phyloP scores from a whole-genome alignment of 2,797 vertebrate species.

The Leontopithecus rosalia region DNA sequence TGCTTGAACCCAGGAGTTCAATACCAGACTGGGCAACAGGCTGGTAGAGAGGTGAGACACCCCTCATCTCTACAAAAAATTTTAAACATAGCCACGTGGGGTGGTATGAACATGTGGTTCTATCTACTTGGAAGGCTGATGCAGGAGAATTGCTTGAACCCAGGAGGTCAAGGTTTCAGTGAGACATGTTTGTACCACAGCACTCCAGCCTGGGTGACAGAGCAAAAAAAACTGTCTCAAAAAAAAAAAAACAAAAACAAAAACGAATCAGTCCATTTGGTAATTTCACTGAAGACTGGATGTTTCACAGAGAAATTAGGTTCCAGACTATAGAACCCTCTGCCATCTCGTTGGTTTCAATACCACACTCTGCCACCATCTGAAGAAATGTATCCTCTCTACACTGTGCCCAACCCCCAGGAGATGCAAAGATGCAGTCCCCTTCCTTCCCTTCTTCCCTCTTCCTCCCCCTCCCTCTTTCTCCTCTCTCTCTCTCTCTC shows the following conservation, averaged over 20 bases:
- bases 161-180: neutral
- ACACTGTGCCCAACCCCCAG: neutral
- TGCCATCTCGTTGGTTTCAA: neutral
- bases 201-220: neutral
- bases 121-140: neutral
- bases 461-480: neutral
- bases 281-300: neutral
- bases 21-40: neutral
- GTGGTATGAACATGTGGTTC: neutral
- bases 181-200: neutral
- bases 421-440: neutral
- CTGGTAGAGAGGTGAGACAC: neutral
- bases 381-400: neutral
- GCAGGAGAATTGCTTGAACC: neutral
- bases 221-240: neutral
- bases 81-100: neutral
- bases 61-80: neutral
- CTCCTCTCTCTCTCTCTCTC: neutral
- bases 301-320: neutral
- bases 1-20: neutral
- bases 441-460: neutral
- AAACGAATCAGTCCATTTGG: neutral
- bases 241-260: neutral
- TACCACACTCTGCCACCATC: neutral
- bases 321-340: neutral